Evolutionary conservation across 2,797 vertebrate genomes (phyloP).

Genomic region (Dendrocincla fuliginosa): DNA sequence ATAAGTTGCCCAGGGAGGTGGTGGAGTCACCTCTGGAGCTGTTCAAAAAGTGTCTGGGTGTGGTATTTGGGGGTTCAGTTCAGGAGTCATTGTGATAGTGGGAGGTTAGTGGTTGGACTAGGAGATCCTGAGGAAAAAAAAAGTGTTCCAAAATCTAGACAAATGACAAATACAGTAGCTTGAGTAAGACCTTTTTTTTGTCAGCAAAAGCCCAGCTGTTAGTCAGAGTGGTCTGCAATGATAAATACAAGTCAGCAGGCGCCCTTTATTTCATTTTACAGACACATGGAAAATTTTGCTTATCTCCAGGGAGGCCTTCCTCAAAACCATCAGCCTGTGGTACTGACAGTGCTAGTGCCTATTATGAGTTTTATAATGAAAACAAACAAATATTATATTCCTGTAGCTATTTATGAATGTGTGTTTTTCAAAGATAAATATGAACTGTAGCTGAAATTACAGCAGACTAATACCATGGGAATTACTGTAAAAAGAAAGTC

Average conservation of each 20-base stretch:
- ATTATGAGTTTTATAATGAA: not conserved
- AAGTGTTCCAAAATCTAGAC: not conserved
- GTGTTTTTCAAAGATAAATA: conserved; percentile 57
- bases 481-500: conserved; percentile 9
- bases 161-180: not conserved
- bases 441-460: not conserved
- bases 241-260: not conserved
- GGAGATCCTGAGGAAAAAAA: not conserved
- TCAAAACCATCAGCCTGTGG: not conserved
- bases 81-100: not conserved
- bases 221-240: not conserved
- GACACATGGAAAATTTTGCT: conserved; percentile 42
- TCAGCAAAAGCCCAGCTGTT: not conserved
- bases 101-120: no score
- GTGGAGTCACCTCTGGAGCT: not conserved
- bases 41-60: not conserved
- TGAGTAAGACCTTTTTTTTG: not conserved
- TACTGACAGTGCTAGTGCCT: not conserved
- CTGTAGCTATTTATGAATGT: not conserved
- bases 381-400: conserved; percentile 34
- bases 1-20: not conserved
- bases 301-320: conserved; percentile 13
- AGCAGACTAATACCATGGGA: not conserved
- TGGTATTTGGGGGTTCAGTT: fast-evolving
- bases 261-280: not conserved